Percentiles rank a stretch among this genome's conserved stretches.
phyloP scores from a whole-genome alignment of 2,797 vertebrate genomes.

The Lithobates sylvaticus region DNA sequence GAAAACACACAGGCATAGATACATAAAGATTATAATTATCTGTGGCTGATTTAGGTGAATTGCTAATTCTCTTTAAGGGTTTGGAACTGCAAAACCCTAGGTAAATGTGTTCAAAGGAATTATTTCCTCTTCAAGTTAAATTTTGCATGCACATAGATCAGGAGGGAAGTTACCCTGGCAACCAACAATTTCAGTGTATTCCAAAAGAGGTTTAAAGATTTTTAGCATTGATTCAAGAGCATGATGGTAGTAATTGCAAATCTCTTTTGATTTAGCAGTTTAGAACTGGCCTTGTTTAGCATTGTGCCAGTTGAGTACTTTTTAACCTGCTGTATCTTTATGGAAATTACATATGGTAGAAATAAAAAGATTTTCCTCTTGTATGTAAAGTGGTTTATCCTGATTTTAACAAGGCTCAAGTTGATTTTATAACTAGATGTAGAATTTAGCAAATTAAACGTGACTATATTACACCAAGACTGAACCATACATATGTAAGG shows the following conservation, averaged over 20 bases:
- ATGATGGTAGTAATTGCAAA: constrained; percentile 35
- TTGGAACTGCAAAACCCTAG: neutral
- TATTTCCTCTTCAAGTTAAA: neutral
- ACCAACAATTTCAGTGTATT: constrained; percentile 26
- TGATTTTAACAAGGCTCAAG: neutral
- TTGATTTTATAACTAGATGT: too few species aligned
- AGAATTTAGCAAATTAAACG: too few species aligned
- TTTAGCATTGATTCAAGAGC: constrained; percentile 40
- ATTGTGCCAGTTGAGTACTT: neutral
- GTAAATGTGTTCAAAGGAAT: constrained; percentile 1
- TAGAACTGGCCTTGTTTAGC: constrained; percentile 7
- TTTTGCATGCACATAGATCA: neutral
- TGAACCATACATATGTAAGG: too few species aligned
- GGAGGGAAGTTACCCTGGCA: constrained; percentile 33
- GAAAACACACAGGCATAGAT: too few species aligned
- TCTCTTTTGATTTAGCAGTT: constrained; percentile 16
- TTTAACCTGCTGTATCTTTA: neutral
- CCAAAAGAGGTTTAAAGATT: constrained; percentile 40
- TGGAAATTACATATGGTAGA: neutral
- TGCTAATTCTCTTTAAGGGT: too few species aligned
- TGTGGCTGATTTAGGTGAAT: too few species aligned
- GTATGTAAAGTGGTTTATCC: neutral
- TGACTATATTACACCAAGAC: too few species aligned
- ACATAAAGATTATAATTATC: too few species aligned
- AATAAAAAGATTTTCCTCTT: neutral